Base-by-base conservation (phyloP, 2,888 invertebrate species). In the Agapostemon virescens region DNA sequence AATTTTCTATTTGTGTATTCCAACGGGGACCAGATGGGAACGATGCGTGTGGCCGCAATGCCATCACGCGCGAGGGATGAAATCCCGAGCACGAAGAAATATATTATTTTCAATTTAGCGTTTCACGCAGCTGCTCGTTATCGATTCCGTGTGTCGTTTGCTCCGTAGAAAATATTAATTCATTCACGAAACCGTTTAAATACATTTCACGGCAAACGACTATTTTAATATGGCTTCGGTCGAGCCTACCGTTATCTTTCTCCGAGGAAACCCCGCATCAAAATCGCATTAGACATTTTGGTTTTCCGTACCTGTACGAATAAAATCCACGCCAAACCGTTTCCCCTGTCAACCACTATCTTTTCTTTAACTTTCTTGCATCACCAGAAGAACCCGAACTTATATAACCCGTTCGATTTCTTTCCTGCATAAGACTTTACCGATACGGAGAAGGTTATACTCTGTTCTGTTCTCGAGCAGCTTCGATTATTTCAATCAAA, bases 221-320 rank as follows among this genome's bases (percentile, higher is more conserved):
- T 4, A 45, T 30, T 45, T 68, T 23, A 45, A 49, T 68, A 68
- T n/a, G 33, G n/a, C 67, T n/a, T 7, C 15, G 33, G 15, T 15
- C 45, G 49, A 36, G n/a, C 33, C 45, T 15, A 15, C n/a, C 68
- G 49, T n/a, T 33, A 68, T 68, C 68, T 68, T 70, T 64, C 52
- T 63, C 74, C 63, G 45, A 15, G 58, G 52, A 49, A 17, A 40
- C 66, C 66, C 67, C 63, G 23, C 70, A 82, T 82, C 80, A 82
- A 73, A 82, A 77, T 80, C 77, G 55, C 77, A 77, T 82, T 77
- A 82, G 77, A 74, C 69, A 61, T 71, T 77, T 72, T 68, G 71
- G 26, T 55, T 74, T 77, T 61, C 61, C 36, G 30, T 13, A 11
- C 7, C 30, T 15, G 23, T 20, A 40, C 45, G n/a, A 36, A 63